Evolutionary conservation across 2,888 invertebrate species (phyloP), one percentile per base, ranked within the genome.

Genomic region (Torymus aiolomorphi): DNA sequence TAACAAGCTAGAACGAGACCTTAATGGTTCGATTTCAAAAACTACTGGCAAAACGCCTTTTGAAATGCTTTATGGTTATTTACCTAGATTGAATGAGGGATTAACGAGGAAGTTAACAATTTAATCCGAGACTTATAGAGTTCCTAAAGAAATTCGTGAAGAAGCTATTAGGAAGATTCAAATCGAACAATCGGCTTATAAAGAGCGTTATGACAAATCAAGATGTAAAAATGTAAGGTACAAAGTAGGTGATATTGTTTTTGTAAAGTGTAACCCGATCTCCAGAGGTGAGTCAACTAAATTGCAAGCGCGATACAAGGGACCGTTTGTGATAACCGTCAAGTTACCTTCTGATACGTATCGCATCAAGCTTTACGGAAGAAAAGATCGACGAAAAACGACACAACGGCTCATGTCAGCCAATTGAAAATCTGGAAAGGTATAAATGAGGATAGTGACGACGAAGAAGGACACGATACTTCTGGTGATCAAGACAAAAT

Each of bases 41-140:
- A 80, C 79, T 0, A 83, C 84, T 0, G 82, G 82, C 0, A 71
- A 49, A 13, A 76, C 74, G 11, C 81, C 82, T 0, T 83, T 78
- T 12, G 75, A 84, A 51, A 18, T 80, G 2, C 18, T 83, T 3
- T 84, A 80, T 18, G 83, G 83, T 0, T 84, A 78, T 51, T 31
- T 24, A 16, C 81, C 76, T 3, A 61, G 73, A 51, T 72, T 69
- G 61, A 78, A 69, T 4, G 83, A 82, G 18, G 83, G 78, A 61
- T 18, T 2, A 14, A 18, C 70, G 31, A 67, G 79, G 18, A 24
- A 61, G 16, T 16, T 80, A 0, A 61, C 65, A 2, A 11, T 18
- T 16, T 8, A 61, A 49, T 20, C 59, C 0, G 75, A 77, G 56
- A 62, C 56, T 5, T 81, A 80, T 49, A 51, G 69, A 13, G n/a